Evolutionary conservation across 2,888 invertebrate genomes (phyloP).

Genomic region (Erynnis tages): DNA sequence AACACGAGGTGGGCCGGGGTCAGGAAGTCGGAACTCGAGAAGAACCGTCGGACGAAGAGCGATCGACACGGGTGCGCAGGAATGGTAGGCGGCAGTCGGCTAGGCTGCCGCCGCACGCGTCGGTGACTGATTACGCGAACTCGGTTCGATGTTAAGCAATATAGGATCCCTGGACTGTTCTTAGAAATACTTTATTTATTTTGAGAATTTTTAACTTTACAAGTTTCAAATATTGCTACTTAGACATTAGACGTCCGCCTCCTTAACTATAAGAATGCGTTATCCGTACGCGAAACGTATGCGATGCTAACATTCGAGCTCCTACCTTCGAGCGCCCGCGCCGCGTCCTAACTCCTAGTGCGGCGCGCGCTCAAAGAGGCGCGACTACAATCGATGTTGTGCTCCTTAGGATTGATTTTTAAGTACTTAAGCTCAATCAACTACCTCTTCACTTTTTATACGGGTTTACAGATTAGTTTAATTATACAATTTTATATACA

Average conservation of each 20-base stretch:
- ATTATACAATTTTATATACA: conserved; percentile 81
- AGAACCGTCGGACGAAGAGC: conserved; percentile 57
- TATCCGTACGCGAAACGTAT: too few relatives aligned
- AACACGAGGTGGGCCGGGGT: conserved; percentile 43
- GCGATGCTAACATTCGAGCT: conserved; percentile 43
- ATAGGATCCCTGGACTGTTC: conserved; percentile 77
- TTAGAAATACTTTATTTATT: conserved; percentile 80
- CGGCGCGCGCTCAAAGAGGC: conserved; percentile 37
- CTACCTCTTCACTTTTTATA: conserved; percentile 82
- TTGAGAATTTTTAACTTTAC: conserved; percentile 76
- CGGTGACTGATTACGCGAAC: conserved; percentile 75
- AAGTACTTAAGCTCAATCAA: conserved; percentile 80
- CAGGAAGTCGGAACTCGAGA: conserved; percentile 37
- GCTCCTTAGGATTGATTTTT: conserved; percentile 71
- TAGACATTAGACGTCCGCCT: conserved; percentile 77
- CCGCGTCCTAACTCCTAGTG: conserved; percentile 38
- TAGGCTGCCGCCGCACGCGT: conserved; percentile 61
- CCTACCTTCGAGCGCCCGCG: conserved; percentile 45
- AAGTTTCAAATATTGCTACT: conserved; percentile 74
- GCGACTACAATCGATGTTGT: conserved; percentile 50
- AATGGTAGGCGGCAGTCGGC: conserved; percentile 43
- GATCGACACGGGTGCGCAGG: conserved; percentile 57
- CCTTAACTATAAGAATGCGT: conserved; percentile 66
- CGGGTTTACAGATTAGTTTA: conserved; percentile 82
- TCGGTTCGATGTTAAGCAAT: conserved; percentile 70